Evolutionary conservation across 2,797 vertebrate genomes (phyloP), one percentile per base, ranked within the genome.

Genomic region (Nothura maculosa): DNA sequence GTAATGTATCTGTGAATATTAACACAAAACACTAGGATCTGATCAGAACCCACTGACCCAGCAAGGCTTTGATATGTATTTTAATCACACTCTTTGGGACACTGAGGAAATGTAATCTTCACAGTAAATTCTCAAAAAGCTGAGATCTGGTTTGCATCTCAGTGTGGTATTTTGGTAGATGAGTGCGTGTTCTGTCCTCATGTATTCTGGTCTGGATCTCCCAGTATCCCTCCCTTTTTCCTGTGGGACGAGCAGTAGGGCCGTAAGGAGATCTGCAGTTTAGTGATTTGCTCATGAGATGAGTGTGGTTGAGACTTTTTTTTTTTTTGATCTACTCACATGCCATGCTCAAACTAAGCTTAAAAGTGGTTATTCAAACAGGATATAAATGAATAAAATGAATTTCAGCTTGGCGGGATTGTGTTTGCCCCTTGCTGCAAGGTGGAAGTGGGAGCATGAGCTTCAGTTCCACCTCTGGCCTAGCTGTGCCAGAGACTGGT

Each of bases 41-140:
- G 94, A 95, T 94, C 84, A 92, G 91, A 94, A 80, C 75, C 90
- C 74, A 88, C 81, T 93, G 92, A 88, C 95, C 95, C 87, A 88
- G 82, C 64, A 76, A 86, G 77, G 40, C 77, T 61, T 1, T 79
- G 87, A 38, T 89, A 55, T 32, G 52, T 90, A 16, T 95, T 93
- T 92, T 94, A 84, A 95, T 94, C 63, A 42, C 52, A 45, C 66
- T 78, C 87, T 73, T 78, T 54, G 69, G 90, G 66, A 50, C 69
- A 67, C 6, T 78, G 81, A 63, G 80, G 85, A 94, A 93, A 93
- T 11, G 48, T 60, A n/a, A 22, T 85, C 15, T 68, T 80, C 47
- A 16, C 40, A 48, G 45, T 78, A 68, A 78, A 85, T 66, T 32
- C 24, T 62, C 5, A 28, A 36, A 84, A 36, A 63, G 69, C 32